phyloP scores from a whole-genome alignment of 2,888 invertebrate genomes.

The Acanthacorydalis orientalis region DNA sequence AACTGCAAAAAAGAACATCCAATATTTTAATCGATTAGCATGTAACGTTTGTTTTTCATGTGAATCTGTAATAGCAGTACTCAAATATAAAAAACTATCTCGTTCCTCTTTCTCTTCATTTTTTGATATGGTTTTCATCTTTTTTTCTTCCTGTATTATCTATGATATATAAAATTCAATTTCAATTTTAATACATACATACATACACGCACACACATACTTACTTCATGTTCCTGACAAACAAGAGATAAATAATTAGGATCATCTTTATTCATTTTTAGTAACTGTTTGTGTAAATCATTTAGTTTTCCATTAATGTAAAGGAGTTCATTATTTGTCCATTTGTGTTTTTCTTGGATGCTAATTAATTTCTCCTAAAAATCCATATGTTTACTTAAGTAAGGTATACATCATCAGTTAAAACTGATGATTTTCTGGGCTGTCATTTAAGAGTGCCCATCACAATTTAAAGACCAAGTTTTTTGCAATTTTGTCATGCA shows the following conservation, averaged over 20 bases:
- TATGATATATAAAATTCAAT: too few relatives aligned
- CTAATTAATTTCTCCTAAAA: slow-evolving; percentile 42
- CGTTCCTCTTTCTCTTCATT: slow-evolving; percentile 57
- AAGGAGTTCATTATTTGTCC: slow-evolving; percentile 40
- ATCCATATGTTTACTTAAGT: not conserved
- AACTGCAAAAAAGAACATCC: slow-evolving; percentile 29
- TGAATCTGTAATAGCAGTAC: slow-evolving; percentile 58
- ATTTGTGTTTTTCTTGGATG: slow-evolving; percentile 47
- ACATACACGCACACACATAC: not conserved
- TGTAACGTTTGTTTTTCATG: slow-evolving; percentile 71
- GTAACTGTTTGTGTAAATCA: slow-evolving; percentile 56
- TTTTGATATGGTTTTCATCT: slow-evolving; percentile 40
- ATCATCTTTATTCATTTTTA: slow-evolving; percentile 59
- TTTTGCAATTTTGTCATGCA: too few relatives aligned
- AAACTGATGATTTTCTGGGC: too few relatives aligned
- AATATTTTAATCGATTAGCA: slow-evolving; percentile 70
- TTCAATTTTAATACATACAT: not conserved
- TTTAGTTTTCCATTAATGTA: slow-evolving; percentile 45
- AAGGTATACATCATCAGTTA: too few relatives aligned
- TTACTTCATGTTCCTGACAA: slow-evolving; percentile 47
- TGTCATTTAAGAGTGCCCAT: too few relatives aligned
- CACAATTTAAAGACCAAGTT: too few relatives aligned
- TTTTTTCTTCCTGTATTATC: slow-evolving; percentile 44
- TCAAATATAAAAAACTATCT: slow-evolving; percentile 52
- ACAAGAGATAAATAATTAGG: slow-evolving; percentile 57